These are phyloP conservation scores for Pseudomugil tenellus DNA, from an alignment of 2,797 vertebrate species.

Conservation along the genomic window DNA sequence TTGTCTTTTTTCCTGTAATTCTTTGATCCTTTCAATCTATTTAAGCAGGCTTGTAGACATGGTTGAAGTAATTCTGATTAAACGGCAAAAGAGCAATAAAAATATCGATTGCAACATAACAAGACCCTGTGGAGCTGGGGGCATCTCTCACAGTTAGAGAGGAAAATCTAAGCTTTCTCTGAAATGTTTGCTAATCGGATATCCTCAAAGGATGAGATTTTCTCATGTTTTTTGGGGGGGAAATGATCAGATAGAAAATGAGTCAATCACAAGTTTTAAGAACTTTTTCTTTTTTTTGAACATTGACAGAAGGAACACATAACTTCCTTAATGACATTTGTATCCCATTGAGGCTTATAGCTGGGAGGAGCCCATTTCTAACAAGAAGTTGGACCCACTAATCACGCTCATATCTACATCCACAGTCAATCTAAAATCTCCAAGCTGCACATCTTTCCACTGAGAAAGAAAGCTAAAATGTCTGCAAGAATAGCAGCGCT, in stretches of 20 bases:
- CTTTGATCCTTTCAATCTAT: constrained; percentile 37
- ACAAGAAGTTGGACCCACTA: not conserved
- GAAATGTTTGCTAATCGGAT: constrained; percentile 29
- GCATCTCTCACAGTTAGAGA: constrained; percentile 3
- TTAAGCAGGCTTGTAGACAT: constrained; percentile 8
- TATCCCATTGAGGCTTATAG: not conserved
- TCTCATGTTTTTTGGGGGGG: too few relatives aligned
- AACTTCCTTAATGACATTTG: not conserved
- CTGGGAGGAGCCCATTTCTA: not conserved
- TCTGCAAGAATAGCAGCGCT: too few relatives aligned
- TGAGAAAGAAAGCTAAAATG: not conserved
- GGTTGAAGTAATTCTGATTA: constrained; percentile 28
- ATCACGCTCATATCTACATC: not conserved
- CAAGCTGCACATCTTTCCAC: not conserved
- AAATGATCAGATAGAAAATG: not conserved
- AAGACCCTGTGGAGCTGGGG: constrained; percentile 15
- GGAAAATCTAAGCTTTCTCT: not conserved
- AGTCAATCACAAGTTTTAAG: not conserved
- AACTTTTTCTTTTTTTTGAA: not conserved
- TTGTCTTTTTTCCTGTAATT: constrained; percentile 36
- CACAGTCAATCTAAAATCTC: not conserved
- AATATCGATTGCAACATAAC: constrained; percentile 37
- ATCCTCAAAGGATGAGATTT: not conserved
- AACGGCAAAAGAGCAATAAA: constrained; percentile 37
- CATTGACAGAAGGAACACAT: not conserved